A percentile compares a stretch with the other conserved stretches of the same genome.
phyloP scores from a whole-genome alignment of 2,797 vertebrate species.

The Dermochelys coriacea region DNA sequence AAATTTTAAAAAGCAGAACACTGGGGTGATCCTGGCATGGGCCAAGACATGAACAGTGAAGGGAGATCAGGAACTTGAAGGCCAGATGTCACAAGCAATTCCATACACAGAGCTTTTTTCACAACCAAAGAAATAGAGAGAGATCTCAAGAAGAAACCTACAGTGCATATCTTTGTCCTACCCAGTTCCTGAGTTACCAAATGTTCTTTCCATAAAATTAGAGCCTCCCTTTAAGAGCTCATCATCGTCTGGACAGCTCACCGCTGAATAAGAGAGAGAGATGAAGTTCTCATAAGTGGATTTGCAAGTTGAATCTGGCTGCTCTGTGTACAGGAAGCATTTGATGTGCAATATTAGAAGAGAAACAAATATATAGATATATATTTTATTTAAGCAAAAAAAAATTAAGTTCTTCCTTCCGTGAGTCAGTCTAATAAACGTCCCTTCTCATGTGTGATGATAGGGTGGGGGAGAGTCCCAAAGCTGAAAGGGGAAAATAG shows the following conservation, averaged over 20 bases:
- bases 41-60: background rate
- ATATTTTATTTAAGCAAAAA: slow-evolving; percentile 81
- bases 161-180: background rate
- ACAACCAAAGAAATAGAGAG: slow-evolving; percentile 62
- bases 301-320: slow-evolving; percentile 67
- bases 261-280: slow-evolving; percentile 19
- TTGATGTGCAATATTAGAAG: slow-evolving; percentile 87
- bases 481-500: slow-evolving; percentile 68
- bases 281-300: slow-evolving; percentile 59
- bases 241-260: slow-evolving; percentile 36
- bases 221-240: slow-evolving; percentile 67
- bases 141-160: slow-evolving; percentile 44
- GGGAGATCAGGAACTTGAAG: slow-evolving; percentile 37
- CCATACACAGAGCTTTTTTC: slow-evolving; percentile 56
- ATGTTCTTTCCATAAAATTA: slow-evolving; percentile 52
- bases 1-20: slow-evolving; percentile 14
- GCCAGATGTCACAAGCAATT: background rate
- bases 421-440: slow-evolving; percentile 36
- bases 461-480: slow-evolving; percentile 33
- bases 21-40: background rate
- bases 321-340: slow-evolving; percentile 80
- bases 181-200: slow-evolving; percentile 52
- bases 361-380: slow-evolving; percentile 75
- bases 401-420: slow-evolving; percentile 71
- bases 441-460: slow-evolving; percentile 29